A percentile compares a stretch with the other conserved stretches of the same genome.
These are phyloP conservation scores for Rhinogobio ventralis DNA, from an alignment of 2,797 vertebrate genomes.

Conservation along the genomic window DNA sequence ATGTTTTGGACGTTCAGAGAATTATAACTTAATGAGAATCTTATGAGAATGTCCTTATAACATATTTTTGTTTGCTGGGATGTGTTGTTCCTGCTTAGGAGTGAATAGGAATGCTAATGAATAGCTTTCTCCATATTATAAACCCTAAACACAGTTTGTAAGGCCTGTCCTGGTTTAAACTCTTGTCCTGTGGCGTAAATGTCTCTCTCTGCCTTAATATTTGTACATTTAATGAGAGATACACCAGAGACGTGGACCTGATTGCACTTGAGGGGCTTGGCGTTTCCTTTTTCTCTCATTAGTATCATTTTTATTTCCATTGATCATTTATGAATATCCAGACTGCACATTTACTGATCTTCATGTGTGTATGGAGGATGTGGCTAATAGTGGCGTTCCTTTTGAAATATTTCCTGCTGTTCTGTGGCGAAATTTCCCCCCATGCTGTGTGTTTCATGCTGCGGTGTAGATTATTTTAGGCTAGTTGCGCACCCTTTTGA, in stretches of 20 bases:
- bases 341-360: constrained; percentile 53
- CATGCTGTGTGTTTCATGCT: constrained; percentile 22
- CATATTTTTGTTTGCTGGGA: neutral
- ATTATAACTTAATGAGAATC: neutral
- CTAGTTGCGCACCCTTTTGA: neutral
- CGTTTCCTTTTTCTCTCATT: constrained; percentile 41
- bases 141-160: neutral
- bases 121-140: neutral
- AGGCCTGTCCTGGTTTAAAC: neutral
- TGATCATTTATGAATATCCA: constrained; percentile 70
- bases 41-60: neutral
- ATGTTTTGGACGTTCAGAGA: too few species aligned
- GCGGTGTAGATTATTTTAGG: constrained; percentile 17
- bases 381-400: constrained; percentile 52
- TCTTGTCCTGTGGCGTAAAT: neutral
- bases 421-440: neutral
- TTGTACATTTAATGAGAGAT: constrained; percentile 75
- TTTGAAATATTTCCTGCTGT: constrained; percentile 14
- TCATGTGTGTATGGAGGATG: constrained; percentile 53
- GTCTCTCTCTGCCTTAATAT: constrained; percentile 38
- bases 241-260: constrained; percentile 68
- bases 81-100: neutral
- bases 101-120: too few species aligned
- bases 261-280: constrained; percentile 70
- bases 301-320: constrained; percentile 70